Evolutionary conservation across 2,888 invertebrate genomes (phyloP).

Genomic region (Lissonota sp.): DNA sequence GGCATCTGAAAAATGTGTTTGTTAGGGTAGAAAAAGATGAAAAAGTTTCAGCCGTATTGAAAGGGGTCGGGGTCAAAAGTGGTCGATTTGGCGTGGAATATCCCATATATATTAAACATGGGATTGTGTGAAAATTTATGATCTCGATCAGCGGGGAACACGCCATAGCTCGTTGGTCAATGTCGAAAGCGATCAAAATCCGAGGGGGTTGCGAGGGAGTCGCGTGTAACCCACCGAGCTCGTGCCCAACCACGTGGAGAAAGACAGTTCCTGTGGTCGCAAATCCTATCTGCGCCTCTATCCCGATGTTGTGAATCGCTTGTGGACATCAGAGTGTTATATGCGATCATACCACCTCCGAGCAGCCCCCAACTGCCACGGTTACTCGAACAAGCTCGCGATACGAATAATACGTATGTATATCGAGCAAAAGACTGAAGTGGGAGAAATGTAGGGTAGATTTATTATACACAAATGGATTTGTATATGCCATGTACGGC

Average conservation of each 20-base stretch:
- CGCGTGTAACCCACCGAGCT: conserved; percentile 9
- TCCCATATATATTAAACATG: no score
- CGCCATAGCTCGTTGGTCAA: conserved; percentile 64
- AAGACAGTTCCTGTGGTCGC: conserved; percentile 39
- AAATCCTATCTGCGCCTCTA: conserved; percentile 43
- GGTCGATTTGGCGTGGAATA: no score
- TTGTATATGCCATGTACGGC: background rate
- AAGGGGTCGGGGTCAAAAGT: no score
- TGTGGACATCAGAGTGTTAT: background rate
- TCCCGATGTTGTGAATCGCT: background rate
- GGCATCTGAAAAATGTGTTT: no score
- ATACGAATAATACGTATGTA: background rate
- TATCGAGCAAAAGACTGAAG: background rate
- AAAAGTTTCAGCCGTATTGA: no score
- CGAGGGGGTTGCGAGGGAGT: conserved; percentile 5
- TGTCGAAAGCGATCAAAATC: conserved; percentile 65
- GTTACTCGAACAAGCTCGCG: conserved; percentile 11
- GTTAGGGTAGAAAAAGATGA: no score
- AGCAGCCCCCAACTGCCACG: background rate
- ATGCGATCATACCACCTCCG: background rate
- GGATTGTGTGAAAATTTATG: conserved; percentile 62
- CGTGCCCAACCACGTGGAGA: conserved; percentile 52
- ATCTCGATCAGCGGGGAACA: conserved; percentile 42
- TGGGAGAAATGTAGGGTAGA: background rate
- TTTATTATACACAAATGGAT: conserved; percentile 31